phyloP scores from a whole-genome alignment of 2,113 vertebrate genomes.

The Dermatemys mawii region DNA sequence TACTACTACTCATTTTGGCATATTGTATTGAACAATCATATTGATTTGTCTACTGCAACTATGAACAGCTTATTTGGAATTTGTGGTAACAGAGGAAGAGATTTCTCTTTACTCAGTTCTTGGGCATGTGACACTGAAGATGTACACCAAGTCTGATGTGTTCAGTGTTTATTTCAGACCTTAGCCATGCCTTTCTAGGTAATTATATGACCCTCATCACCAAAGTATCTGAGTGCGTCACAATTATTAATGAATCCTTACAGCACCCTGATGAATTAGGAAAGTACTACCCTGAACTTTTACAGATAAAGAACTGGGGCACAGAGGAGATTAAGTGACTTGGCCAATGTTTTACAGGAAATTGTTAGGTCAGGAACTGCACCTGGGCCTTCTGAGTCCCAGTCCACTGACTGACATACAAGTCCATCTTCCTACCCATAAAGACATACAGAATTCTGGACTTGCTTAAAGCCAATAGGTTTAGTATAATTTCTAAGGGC shows the following conservation, averaged over 20 bases:
- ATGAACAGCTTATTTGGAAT: background rate
- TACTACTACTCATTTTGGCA: constrained; percentile 35
- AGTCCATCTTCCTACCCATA: background rate
- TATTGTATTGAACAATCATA: constrained; percentile 14
- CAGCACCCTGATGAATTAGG: background rate
- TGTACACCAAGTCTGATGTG: background rate
- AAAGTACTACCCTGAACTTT: background rate
- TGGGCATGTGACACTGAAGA: background rate
- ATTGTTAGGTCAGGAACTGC: background rate
- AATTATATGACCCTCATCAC: background rate
- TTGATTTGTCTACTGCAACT: background rate
- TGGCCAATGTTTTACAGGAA: background rate
- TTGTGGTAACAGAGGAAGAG: background rate
- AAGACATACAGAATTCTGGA: background rate
- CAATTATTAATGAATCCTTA: background rate
- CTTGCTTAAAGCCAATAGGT: background rate
- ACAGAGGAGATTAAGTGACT: background rate
- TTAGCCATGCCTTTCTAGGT: background rate
- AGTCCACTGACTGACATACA: background rate
- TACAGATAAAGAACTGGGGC: too few species aligned
- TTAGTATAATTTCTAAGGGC: background rate
- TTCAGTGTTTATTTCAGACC: background rate
- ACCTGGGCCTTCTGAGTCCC: background rate
- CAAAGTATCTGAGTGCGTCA: background rate
- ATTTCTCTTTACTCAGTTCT: background rate